These are phyloP conservation scores for Teleogryllus oceanicus DNA, from an alignment of 2,888 invertebrate species.

Conservation along the genomic window DNA sequence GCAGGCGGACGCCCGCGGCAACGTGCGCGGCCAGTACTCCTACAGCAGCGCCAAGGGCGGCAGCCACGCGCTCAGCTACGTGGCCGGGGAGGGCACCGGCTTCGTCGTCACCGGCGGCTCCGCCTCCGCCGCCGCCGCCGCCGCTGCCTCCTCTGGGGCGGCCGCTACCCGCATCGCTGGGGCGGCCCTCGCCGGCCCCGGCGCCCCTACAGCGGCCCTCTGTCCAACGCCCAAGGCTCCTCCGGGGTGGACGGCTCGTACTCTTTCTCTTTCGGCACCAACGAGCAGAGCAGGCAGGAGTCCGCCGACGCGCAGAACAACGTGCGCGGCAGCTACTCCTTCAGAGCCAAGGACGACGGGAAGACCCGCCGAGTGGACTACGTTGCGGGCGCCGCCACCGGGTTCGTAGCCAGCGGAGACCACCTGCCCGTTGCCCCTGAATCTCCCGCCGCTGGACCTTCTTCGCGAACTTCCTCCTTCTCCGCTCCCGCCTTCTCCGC, in stretches of 20 bases:
- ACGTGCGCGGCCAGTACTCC: conserved; percentile 41
- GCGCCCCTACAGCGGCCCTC: not conserved
- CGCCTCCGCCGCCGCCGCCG: conserved; percentile 35
- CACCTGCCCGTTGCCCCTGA: not conserved
- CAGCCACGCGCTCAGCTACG: conserved; percentile 38
- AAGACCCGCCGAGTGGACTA: conserved; percentile 36
- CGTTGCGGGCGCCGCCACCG: conserved; percentile 37
- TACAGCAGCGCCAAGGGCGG: conserved; percentile 29
- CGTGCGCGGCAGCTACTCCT: conserved; percentile 39
- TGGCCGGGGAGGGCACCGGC: conserved; percentile 42
- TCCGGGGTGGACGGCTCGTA: conserved; percentile 40
- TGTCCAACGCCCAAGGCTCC: not conserved
- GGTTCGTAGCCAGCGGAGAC: not conserved
- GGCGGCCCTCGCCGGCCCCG: not conserved
- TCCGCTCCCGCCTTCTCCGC: not conserved
- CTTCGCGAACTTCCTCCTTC: too few species aligned
- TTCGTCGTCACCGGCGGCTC: conserved; percentile 42
- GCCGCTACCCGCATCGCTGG: not conserved
- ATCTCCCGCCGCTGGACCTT: not conserved
- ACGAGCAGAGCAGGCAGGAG: conserved; percentile 45
- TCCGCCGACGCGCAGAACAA: conserved; percentile 44
- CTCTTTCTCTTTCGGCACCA: conserved; percentile 44
- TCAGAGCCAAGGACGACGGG: conserved; percentile 39
- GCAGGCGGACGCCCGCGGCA: conserved; percentile 41
- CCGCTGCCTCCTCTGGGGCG: too few species aligned